phyloP scores from a whole-genome alignment of 2,888 invertebrate species.

The Lissocephala sabroskyi region DNA sequence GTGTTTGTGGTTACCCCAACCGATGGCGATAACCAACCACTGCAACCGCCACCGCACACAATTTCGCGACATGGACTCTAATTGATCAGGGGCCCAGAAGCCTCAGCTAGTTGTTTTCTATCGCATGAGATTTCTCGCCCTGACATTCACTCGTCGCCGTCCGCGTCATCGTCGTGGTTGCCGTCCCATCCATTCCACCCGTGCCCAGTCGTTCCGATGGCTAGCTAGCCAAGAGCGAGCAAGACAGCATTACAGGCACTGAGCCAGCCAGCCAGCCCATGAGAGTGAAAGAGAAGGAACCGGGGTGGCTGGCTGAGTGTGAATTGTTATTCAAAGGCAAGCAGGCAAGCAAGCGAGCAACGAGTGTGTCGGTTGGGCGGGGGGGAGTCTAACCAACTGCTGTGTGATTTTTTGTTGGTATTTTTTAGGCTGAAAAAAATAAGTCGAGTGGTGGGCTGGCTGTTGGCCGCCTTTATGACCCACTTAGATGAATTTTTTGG shows the following conservation, averaged over 20 bases:
- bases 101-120: conserved; percentile 11
- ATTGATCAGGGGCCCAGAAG: conserved; percentile 64
- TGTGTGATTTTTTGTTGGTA: conserved; percentile 7
- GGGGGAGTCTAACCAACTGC: too few species aligned
- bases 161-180: neutral
- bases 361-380: too few species aligned
- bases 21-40: conserved; percentile 13
- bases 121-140: conserved; percentile 33
- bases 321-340: too few species aligned
- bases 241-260: too few species aligned
- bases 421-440: neutral
- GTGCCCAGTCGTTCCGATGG: conserved; percentile 24
- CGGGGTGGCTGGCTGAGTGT: conserved; percentile 38
- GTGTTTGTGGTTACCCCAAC: conserved; percentile 9
- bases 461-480: conserved; percentile 15
- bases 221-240: too few species aligned
- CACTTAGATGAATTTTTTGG: conserved; percentile 51
- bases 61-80: conserved; percentile 73
- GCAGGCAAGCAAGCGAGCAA: too few species aligned
- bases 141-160: conserved; percentile 42
- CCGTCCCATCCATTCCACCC: too few species aligned
- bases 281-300: too few species aligned
- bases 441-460: neutral
- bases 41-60: conserved; percentile 43
- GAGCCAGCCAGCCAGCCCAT: too few species aligned